Percentiles rank a stretch among this genome's conserved stretches.
Evolutionary conservation across 2,113 vertebrate species (phyloP).

Genomic region (Zosterops pallidus): DNA sequence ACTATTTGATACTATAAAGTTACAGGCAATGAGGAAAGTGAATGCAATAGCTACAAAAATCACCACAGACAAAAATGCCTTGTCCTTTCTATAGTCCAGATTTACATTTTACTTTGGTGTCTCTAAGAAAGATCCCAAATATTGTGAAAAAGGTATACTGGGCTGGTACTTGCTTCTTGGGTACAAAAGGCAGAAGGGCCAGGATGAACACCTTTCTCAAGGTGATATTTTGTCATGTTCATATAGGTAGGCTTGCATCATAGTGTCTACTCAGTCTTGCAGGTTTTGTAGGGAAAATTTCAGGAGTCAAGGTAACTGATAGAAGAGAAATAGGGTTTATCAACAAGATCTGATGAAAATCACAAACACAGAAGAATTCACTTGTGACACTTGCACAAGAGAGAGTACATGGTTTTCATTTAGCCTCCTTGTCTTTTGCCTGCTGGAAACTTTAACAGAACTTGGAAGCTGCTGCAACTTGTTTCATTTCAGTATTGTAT

Average conservation of each 20-base stretch:
- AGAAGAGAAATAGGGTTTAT: neutral
- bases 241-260: neutral
- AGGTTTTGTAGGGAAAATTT: neutral
- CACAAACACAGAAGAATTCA: neutral
- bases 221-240: neutral
- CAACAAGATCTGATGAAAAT: neutral
- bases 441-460: neutral
- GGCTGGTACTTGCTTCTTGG: neutral
- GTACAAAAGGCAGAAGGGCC: neutral
- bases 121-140: neutral
- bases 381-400: neutral
- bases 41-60: conserved; percentile 18
- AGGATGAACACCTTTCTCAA: neutral
- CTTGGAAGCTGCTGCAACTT: neutral
- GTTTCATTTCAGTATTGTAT: neutral
- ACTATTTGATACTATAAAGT: neutral
- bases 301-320: neutral
- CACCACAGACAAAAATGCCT: neutral
- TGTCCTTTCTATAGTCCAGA: neutral
- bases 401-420: neutral
- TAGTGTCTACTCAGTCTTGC: neutral
- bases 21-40: neutral
- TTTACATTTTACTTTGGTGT: neutral
- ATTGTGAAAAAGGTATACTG: neutral
- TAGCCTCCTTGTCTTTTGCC: neutral